Percentiles rank a stretch among this genome's conserved stretches.
Conservation (phyloP, 2,113 vertebrate genomes). For the Eubucco bourcierii region DNA sequence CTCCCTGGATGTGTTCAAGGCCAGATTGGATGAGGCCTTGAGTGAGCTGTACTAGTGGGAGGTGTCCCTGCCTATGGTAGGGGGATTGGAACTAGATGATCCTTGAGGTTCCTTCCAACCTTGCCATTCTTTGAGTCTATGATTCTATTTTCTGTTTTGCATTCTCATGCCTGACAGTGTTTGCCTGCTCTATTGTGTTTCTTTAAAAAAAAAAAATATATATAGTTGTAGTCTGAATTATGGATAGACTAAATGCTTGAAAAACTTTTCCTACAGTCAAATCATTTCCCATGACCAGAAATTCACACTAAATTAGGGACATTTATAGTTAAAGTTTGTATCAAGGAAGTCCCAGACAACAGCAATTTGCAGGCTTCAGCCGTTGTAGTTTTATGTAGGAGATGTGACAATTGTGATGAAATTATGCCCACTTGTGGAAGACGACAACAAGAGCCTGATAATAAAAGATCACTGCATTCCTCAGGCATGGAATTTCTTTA, state of each 20-base stretch:
- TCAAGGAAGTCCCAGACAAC: not conserved
- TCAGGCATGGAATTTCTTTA: not conserved
- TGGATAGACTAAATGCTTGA: not conserved
- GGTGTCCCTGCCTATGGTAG: too few relatives aligned
- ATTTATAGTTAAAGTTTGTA: not conserved
- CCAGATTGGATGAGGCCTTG: too few relatives aligned
- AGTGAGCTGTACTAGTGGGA: too few relatives aligned
- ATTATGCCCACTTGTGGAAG: constrained; percentile 16
- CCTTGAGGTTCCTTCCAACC: too few relatives aligned
- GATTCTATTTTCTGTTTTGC: not conserved
- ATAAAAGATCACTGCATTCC: not conserved
- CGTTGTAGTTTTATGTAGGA: not conserved
- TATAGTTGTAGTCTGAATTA: not conserved
- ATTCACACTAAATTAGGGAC: not conserved
- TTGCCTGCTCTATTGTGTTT: not conserved
- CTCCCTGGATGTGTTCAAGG: too few relatives aligned
- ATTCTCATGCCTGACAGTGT: not conserved
- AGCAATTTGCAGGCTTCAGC: not conserved
- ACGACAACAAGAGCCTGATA: not conserved
- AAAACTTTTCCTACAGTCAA: not conserved
- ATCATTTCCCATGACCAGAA: not conserved
- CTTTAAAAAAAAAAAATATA: not conserved
- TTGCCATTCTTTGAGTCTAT: too few relatives aligned
- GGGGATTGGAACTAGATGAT: too few relatives aligned
- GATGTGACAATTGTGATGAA: not conserved